Percentiles rank a stretch among this genome's conserved stretches.
Evolutionary conservation across 2,888 invertebrate species (phyloP).

Genomic region (Leptinotarsa juncta): DNA sequence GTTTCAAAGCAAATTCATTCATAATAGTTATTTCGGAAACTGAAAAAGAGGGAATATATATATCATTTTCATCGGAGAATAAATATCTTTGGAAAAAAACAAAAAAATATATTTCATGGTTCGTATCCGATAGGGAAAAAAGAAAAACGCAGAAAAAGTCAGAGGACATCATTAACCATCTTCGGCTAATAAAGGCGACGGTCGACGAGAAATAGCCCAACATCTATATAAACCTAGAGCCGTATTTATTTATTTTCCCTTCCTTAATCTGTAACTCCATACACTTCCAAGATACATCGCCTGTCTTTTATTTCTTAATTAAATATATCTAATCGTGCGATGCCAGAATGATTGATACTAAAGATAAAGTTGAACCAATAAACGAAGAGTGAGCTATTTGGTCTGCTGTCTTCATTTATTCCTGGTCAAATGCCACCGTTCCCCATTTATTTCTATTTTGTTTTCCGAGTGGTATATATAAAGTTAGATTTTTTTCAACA

Average conservation of each 20-base stretch:
- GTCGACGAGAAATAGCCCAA: constrained; percentile 46
- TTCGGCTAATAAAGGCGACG: constrained; percentile 46
- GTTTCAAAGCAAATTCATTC: no score
- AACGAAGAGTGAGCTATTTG: constrained; percentile 28
- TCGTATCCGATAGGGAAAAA: background rate
- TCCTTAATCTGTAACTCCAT: constrained; percentile 50
- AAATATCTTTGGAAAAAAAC: background rate
- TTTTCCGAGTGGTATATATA: background rate
- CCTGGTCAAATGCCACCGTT: constrained; percentile 21
- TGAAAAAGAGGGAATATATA: no score
- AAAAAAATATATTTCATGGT: background rate
- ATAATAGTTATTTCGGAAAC: no score
- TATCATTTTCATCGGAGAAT: background rate
- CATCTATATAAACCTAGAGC: constrained; percentile 50
- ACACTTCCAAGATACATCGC: constrained; percentile 52
- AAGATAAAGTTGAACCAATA: constrained; percentile 49
- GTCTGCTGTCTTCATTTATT: constrained; percentile 36
- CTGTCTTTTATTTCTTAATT: constrained; percentile 58
- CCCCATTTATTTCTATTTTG: constrained; percentile 38
- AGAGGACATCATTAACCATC: constrained; percentile 38
- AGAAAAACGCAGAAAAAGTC: constrained; percentile 26
- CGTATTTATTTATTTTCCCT: constrained; percentile 57
- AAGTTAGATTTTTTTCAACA: background rate
- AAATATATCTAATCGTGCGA: constrained; percentile 51
- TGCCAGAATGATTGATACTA: constrained; percentile 48